Evolutionary conservation across 2,797 vertebrate genomes (phyloP).

Genomic region (Saxicola maurus): DNA sequence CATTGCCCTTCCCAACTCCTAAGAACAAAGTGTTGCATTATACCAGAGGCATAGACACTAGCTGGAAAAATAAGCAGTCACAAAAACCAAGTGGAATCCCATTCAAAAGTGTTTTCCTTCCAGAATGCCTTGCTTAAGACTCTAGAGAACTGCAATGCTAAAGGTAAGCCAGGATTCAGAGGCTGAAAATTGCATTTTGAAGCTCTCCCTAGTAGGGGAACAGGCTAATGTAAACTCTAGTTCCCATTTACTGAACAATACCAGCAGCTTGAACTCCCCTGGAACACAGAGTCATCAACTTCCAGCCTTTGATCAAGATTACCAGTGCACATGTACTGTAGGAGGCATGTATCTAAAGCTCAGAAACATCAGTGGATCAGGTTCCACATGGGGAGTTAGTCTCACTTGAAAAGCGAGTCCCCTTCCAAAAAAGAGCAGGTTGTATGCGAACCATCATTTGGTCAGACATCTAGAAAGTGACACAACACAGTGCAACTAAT

Average conservation of each 20-base stretch:
- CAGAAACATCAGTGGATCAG: neutral
- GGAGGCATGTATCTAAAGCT: neutral
- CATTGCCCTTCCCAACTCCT: conserved; percentile 90
- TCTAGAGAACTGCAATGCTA: neutral
- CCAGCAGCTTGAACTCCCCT: neutral
- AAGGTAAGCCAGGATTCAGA: neutral
- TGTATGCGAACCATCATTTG: neutral
- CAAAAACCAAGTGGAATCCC: neutral
- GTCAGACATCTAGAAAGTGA: neutral
- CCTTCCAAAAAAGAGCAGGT: neutral
- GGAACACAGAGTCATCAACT: neutral
- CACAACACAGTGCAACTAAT: neutral
- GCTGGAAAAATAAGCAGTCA: neutral
- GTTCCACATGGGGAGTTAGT: neutral
- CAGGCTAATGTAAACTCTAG: neutral
- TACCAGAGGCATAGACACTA: neutral
- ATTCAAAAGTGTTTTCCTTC: neutral
- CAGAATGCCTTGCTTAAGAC: neutral
- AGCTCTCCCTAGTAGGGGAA: neutral
- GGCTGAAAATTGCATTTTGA: neutral
- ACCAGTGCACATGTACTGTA: neutral
- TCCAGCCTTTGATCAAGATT: neutral
- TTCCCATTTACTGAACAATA: neutral
- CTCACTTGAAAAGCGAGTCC: neutral
- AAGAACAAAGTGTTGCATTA: neutral